Conservation (phyloP, 1,140 invertebrate genomes). For the Venustaconcha ellipsiformis region DNA sequence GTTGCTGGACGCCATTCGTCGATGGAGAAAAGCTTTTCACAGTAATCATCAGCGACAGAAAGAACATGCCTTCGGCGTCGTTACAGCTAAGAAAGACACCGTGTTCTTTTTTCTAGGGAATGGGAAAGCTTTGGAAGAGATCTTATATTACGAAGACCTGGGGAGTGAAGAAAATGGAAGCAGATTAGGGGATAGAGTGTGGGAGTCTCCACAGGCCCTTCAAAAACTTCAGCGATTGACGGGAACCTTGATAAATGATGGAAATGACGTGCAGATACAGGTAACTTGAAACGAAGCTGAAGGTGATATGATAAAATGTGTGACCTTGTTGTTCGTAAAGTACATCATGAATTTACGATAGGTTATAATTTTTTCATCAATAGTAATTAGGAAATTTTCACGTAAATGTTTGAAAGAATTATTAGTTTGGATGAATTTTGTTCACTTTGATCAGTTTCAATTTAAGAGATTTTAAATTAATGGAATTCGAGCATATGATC, state of each 20-base stretch:
- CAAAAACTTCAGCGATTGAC: constrained; percentile 20
- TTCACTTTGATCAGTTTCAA: no score
- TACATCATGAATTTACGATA: no score
- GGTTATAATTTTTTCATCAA: no score
- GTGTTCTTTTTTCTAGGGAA: constrained; percentile 40
- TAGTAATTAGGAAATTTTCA: no score
- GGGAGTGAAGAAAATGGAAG: constrained; percentile 6
- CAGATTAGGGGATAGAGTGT: constrained; percentile 21
- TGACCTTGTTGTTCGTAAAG: no score
- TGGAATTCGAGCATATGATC: no score
- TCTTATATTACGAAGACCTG: constrained; percentile 30
- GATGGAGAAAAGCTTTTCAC: constrained; percentile 26
- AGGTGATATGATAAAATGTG: no score
- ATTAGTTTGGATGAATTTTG: no score
- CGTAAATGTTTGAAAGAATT: no score
- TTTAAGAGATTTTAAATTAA: no score
- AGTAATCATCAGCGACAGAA: constrained; percentile 18
- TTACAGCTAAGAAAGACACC: constrained; percentile 21
- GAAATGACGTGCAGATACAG: constrained; percentile 19
- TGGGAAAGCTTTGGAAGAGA: constrained; percentile 5
- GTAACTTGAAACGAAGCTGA: no score
- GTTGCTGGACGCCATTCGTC: constrained; percentile 16
- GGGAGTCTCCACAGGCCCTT: constrained; percentile 14
- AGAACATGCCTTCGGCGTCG: constrained; percentile 3
- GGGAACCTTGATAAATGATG: constrained; percentile 35